phyloP scores from a whole-genome alignment of 2,113 vertebrate genomes.

The Phyllostomus hastatus region DNA sequence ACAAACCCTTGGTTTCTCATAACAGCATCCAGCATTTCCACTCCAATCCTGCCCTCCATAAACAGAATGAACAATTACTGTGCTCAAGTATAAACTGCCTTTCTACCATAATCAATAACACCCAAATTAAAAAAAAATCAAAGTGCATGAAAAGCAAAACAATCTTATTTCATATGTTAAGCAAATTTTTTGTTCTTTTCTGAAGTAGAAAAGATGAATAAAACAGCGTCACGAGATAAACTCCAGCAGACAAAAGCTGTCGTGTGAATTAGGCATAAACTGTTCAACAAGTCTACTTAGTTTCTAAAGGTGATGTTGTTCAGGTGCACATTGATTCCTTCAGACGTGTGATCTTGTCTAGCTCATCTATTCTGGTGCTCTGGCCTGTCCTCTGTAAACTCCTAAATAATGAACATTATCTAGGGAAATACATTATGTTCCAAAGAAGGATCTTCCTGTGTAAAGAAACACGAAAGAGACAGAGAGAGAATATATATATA shows the following conservation, averaged over 20 bases:
- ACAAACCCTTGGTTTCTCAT: slow-evolving; percentile 46
- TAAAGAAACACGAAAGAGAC: neutral
- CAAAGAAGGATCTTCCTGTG: slow-evolving; percentile 47
- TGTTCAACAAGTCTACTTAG: slow-evolving; percentile 57
- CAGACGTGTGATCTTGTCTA: slow-evolving; percentile 66
- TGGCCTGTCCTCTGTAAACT: slow-evolving; percentile 65
- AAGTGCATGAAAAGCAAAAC: slow-evolving; percentile 27
- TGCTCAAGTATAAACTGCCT: slow-evolving; percentile 38
- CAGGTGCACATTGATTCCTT: slow-evolving; percentile 75
- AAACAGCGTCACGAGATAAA: neutral
- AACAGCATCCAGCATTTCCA: slow-evolving; percentile 35
- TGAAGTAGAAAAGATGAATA: slow-evolving; percentile 36
- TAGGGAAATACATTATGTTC: slow-evolving; percentile 48
- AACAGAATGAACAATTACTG: slow-evolving; percentile 61
- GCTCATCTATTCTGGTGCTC: slow-evolving; percentile 63
- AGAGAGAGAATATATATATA: neutral
- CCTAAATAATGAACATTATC: slow-evolving; percentile 70
- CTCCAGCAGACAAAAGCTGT: slow-evolving; percentile 15
- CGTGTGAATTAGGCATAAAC: slow-evolving; percentile 62
- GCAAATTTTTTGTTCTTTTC: slow-evolving; percentile 52
- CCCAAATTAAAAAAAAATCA: neutral
- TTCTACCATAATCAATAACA: slow-evolving; percentile 57
- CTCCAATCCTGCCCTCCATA: slow-evolving; percentile 61
- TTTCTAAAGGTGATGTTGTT: slow-evolving; percentile 72
- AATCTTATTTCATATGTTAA: slow-evolving; percentile 62